Base-by-base conservation (phyloP, 1,140 invertebrate species). In the Drosophila jambulina region DNA sequence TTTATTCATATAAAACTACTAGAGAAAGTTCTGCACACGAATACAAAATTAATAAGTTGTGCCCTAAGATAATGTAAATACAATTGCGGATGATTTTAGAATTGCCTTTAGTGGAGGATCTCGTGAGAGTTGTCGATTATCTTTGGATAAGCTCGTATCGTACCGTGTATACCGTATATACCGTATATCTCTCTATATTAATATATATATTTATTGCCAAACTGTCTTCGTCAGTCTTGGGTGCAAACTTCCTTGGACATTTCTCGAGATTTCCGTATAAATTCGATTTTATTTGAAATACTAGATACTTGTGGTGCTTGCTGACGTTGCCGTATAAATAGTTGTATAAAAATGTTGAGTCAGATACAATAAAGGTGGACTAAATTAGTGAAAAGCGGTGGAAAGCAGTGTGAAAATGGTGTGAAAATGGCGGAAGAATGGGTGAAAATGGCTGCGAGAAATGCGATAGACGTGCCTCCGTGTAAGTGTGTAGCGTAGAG, bases 401-500 rank as follows among this genome's bases (percentile, higher is more conserved):
- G 61, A 59, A 49, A 38, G 19, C 34, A 17, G 25, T 32, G 12
- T 34, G 51, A 29, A 49, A 27, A 25, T 36, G 27, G 9, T 45
- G 15, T 64, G 25, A 36, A 42, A 38, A 43, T 59, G 42, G 58
- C n/a, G 23, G n/a, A 36, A 71, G 38, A 64, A 32, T 40, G 45
- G 54, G 25, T 53, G 72, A 86, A 86, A 87, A 84, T 88, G 84
- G 84, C 84, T 88, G 78, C 77, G 84, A 91, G 88, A 91, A 91
- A 91, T 91, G 88, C 84, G 88, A 91, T 85, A 91, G 75, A 85
- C 88, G 88, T 91, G 88, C 88, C 86, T 90, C 75, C 78, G 81
- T 85, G 85, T 90, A 72, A 82, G 78, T 90, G 85, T 68, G 42
- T 90, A 90, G 81, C 78, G 84, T 90, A 90, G 80, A 61, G 60